Base-by-base conservation (phyloP, 1,140 invertebrate genomes). In the Diorhabda sublineata region DNA sequence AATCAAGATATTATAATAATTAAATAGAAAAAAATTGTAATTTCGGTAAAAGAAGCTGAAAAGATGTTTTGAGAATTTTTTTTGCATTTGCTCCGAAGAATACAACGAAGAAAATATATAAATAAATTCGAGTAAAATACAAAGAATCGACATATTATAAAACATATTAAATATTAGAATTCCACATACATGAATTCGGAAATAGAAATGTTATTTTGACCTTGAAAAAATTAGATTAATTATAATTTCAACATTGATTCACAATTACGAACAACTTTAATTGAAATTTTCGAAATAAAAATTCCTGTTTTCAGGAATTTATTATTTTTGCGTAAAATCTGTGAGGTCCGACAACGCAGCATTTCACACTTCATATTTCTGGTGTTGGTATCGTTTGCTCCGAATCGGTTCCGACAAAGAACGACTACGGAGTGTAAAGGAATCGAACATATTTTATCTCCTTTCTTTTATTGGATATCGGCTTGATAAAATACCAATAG, bases 391-490 rank as follows among this genome's bases (percentile, higher is more conserved):
- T 6, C 47, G n/a, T 52, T n/a, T 52, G n/a, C 47, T 52, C 47
- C 47, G n/a, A 52, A n/a, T 52, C n/a, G 47, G 47, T 2, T 52
- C n/a, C n/a, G 6, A 52, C 47, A 8, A 52, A 52, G 47, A n/a
- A 52, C n/a, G 47, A n/a, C 6, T 52, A 44, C 61, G 9, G n/a
- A 5, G 42, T 4, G 61, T 44, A 8, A 7, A 62, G n/a, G n/a
- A 42, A 64, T 41, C 45, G 63, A 64, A 64, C 63, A 64, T 7
- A 64, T 52, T 52, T 52, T 52, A n/a, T 52, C 47, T 45, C 63
- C 56, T 45, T 57, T 52, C 11, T 45, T 44, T 57, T 7, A 9
- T 26, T 64, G 8, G 26, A 45, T 42, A 8, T 41, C 45, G 7
- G n/a, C 2, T n/a, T 0, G 2, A 3, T 8, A 64, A 52, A 26